phyloP scores from a whole-genome alignment of 2,797 vertebrate genomes.

The Mus spretus region DNA sequence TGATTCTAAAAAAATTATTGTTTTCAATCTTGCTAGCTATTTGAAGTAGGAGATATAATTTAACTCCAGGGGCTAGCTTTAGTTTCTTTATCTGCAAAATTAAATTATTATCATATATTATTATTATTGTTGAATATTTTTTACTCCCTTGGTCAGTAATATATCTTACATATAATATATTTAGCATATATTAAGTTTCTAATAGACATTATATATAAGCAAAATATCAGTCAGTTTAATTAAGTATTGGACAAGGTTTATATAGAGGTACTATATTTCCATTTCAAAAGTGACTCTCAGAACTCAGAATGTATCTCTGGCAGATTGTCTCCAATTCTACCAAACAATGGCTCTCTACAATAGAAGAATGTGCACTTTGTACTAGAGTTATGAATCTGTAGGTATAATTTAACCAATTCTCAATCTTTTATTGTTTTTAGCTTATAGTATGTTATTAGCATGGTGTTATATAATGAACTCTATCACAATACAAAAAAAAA shows the following conservation, averaged over 20 bases:
- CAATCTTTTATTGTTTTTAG: slow-evolving; percentile 12
- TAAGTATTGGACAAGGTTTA: neutral
- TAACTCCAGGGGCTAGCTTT: neutral
- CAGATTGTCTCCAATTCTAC: neutral
- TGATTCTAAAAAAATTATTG: slow-evolving; percentile 59
- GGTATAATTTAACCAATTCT: slow-evolving; percentile 43
- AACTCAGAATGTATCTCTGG: neutral
- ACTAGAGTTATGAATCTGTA: neutral
- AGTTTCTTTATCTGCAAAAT: neutral
- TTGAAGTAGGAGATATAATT: neutral
- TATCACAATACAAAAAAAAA: neutral
- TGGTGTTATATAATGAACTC: neutral
- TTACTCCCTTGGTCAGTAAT: neutral
- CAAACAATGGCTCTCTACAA: neutral
- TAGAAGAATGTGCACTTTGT: neutral
- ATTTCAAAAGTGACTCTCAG: neutral
- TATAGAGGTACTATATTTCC: neutral
- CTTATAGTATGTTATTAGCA: neutral
- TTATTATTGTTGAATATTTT: neutral
- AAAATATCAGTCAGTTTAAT: slow-evolving; percentile 32
- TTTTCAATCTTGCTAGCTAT: neutral
- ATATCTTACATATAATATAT: neutral
- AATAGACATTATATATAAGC: slow-evolving; percentile 52
- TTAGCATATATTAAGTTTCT: neutral
- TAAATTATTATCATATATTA: neutral